A percentile compares a stretch with the other conserved stretches of the same genome.
These are phyloP conservation scores for Alauda arvensis DNA, from an alignment of 2,797 vertebrate species.

Conservation along the genomic window DNA sequence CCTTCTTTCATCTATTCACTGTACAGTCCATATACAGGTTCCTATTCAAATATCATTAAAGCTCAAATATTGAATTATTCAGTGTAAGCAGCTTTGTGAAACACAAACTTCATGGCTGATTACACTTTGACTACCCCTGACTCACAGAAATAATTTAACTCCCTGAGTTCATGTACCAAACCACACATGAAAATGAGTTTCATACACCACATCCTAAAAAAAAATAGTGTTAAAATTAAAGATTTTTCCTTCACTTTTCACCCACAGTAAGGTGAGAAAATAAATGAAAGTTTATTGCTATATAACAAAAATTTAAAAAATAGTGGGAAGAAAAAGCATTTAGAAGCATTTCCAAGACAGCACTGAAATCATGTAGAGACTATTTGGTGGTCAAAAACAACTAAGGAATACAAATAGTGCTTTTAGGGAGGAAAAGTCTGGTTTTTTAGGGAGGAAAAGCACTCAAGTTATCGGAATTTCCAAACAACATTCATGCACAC, in stretches of 20 bases:
- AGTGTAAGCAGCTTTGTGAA: slow-evolving; percentile 34
- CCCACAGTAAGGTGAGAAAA: background rate
- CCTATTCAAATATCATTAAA: slow-evolving; percentile 46
- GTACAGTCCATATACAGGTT: slow-evolving; percentile 2
- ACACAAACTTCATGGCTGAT: slow-evolving; percentile 25
- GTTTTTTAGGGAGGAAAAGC: background rate
- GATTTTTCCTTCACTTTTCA: background rate
- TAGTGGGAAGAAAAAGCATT: background rate
- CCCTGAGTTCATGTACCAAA: background rate
- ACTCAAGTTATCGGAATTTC: slow-evolving; percentile 6
- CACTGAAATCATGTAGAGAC: background rate
- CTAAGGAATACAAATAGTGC: background rate
- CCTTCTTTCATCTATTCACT: background rate
- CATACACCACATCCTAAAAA: background rate
- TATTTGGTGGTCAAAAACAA: background rate
- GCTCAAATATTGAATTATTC: slow-evolving; percentile 47
- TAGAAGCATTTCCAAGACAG: background rate
- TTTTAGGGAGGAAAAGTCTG: background rate
- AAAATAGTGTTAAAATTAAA: slow-evolving; percentile 7
- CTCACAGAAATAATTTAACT: slow-evolving; percentile 27
- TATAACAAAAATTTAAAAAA: slow-evolving; percentile 19
- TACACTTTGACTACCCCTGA: slow-evolving; percentile 6
- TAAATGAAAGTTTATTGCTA: background rate
- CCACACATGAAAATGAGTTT: background rate
- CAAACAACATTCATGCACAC: background rate